phyloP scores from a whole-genome alignment of 2,113 vertebrate genomes.

The Eulemur macaco region DNA sequence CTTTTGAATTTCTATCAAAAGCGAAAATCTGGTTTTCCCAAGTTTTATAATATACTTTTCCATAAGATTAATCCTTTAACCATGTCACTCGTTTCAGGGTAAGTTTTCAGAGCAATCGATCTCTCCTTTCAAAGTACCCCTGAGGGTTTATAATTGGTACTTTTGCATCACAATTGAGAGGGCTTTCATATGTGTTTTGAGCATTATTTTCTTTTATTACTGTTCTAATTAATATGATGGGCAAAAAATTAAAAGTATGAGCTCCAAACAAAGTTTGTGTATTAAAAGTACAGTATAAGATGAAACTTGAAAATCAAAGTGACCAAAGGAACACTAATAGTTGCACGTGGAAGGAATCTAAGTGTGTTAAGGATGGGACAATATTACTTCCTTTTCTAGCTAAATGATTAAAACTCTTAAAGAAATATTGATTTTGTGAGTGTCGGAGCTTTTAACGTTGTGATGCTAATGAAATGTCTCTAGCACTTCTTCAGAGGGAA shows the following conservation, averaged over 20 bases:
- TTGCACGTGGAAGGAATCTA: neutral
- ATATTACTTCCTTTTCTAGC: neutral
- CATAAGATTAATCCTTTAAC: neutral
- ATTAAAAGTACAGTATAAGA: neutral
- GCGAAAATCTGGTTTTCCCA: neutral
- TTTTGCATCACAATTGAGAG: neutral
- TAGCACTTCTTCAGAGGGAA: neutral
- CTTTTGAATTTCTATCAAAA: slow-evolving; percentile 6
- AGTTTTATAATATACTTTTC: neutral
- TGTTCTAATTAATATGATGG: neutral
- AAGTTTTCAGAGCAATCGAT: neutral
- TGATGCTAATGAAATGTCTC: neutral
- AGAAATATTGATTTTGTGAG: neutral
- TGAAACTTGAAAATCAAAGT: neutral
- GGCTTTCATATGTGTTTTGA: neutral
- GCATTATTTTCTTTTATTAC: neutral
- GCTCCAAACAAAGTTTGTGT: neutral
- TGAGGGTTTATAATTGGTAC: neutral
- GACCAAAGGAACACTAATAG: neutral
- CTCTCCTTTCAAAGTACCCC: neutral
- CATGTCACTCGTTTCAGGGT: neutral
- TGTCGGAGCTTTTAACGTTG: neutral
- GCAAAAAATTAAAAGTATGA: neutral
- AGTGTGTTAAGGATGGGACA: neutral
- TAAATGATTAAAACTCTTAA: neutral